Conservation (phyloP, 2,888 invertebrate species). For the Gnatocerus cornutus region DNA sequence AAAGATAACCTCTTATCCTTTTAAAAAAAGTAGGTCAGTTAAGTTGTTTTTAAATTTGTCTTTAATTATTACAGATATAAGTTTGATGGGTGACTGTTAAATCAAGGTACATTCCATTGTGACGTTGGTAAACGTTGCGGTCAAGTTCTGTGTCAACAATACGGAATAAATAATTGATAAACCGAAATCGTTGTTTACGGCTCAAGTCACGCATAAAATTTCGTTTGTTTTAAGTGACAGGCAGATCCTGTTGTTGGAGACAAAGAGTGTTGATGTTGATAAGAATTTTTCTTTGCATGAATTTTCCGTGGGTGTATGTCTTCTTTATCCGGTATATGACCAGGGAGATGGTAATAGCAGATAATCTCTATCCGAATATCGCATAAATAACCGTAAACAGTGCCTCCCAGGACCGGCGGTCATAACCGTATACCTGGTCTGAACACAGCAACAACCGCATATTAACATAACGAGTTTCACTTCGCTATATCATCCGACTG, state of each 20-base stretch:
- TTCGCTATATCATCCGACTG: slow-evolving; percentile 71
- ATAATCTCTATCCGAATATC: slow-evolving; percentile 62
- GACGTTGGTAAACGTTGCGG: too few relatives aligned
- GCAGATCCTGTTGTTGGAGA: not conserved
- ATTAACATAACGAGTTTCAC: slow-evolving; percentile 72
- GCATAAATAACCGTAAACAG: slow-evolving; percentile 70
- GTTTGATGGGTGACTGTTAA: too few relatives aligned
- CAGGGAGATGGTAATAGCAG: slow-evolving; percentile 51
- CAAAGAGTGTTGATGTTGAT: not conserved
- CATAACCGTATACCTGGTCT: slow-evolving; percentile 61
- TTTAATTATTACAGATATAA: too few relatives aligned
- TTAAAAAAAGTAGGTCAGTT: too few relatives aligned
- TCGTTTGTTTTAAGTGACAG: too few relatives aligned
- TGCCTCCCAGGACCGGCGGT: slow-evolving; percentile 66
- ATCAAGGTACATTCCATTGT: too few relatives aligned
- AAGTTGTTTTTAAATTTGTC: too few relatives aligned
- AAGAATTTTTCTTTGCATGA: slow-evolving; percentile 1
- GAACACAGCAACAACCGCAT: slow-evolving; percentile 52
- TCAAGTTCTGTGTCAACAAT: too few relatives aligned
- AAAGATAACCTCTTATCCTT: too few relatives aligned
- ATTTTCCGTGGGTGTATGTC: slow-evolving; percentile 33
- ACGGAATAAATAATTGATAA: too few relatives aligned
- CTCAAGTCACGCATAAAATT: too few relatives aligned
- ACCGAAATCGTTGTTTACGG: too few relatives aligned
- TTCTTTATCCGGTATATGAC: slow-evolving; percentile 41